Percentiles rank a stretch among this genome's conserved stretches.
Conservation (phyloP, 2,888 invertebrate genomes). For the Drosophila formosana region DNA sequence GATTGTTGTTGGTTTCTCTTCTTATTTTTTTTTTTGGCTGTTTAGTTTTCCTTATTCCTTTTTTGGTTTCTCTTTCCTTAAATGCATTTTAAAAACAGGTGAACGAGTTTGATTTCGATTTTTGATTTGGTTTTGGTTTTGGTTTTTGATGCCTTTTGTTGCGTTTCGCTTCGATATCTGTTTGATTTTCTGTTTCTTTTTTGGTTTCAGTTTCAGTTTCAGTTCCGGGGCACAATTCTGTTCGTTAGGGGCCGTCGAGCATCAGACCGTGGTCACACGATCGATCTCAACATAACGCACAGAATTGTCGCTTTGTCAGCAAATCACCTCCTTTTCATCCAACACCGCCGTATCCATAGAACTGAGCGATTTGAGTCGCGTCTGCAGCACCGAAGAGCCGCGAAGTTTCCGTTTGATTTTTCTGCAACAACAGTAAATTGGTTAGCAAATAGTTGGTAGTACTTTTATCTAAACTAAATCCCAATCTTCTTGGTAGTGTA, state of each 20-base stretch:
- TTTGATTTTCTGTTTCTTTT: constrained; percentile 24
- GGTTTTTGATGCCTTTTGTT: constrained; percentile 35
- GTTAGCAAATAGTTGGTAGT: not conserved
- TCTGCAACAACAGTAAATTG: constrained; percentile 57
- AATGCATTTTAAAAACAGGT: constrained; percentile 80
- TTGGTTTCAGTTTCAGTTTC: constrained; percentile 42
- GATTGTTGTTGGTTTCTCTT: not conserved
- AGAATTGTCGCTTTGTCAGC: constrained; percentile 98
- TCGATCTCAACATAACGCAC: constrained; percentile 96
- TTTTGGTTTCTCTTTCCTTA: constrained; percentile 45
- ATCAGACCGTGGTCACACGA: constrained; percentile 95
- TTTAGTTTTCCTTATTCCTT: constrained; percentile 7
- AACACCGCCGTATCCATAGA: constrained; percentile 93
- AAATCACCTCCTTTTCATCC: constrained; percentile 95
- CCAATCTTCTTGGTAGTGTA: too few species aligned
- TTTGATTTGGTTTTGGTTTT: constrained; percentile 46
- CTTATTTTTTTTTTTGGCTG: not conserved
- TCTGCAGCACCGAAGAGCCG: constrained; percentile 91
- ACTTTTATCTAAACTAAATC: too few species aligned
- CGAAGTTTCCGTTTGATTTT: constrained; percentile 88
- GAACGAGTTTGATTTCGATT: constrained; percentile 75
- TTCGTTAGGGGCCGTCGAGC: constrained; percentile 70
- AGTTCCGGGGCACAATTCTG: constrained; percentile 85
- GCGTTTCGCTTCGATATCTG: constrained; percentile 25
- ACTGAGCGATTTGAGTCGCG: constrained; percentile 90